These are phyloP conservation scores for Charadrius vociferus DNA, from an alignment of 2,113 vertebrate species.

Conservation along the genomic window DNA sequence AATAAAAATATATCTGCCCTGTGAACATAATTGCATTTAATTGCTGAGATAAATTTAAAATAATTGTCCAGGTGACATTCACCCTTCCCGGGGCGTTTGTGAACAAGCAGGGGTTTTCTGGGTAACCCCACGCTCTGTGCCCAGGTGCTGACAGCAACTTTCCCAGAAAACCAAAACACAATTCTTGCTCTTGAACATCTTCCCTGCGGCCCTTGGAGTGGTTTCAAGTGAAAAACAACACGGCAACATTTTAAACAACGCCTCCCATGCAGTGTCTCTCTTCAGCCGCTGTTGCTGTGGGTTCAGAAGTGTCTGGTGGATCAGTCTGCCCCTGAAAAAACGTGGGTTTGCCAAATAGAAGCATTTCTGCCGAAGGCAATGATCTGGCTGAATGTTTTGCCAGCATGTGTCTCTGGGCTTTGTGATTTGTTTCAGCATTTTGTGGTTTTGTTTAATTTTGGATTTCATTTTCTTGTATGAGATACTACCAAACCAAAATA, in stretches of 20 bases:
- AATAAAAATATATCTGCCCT: background rate
- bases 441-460: constrained; percentile 12
- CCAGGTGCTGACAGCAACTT: background rate
- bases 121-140: background rate
- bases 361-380: constrained; percentile 12
- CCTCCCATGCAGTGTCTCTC: constrained; percentile 6
- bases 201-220: background rate
- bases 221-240: constrained; percentile 23
- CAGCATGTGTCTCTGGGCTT: background rate
- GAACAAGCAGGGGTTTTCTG: background rate
- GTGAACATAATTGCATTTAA: background rate
- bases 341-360: constrained; percentile 15
- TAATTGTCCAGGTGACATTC: background rate
- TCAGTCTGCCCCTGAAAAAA: background rate
- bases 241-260: background rate
- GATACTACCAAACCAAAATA: background rate
- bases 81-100: background rate
- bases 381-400: constrained; percentile 22
- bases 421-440: constrained; percentile 19
- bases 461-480: background rate
- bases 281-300: background rate
- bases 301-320: constrained; percentile 23
- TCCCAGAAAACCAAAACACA: background rate
- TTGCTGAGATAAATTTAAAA: background rate
- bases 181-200: background rate